Conservation (phyloP, 2,888 invertebrate species). For the Cancer borealis region DNA sequence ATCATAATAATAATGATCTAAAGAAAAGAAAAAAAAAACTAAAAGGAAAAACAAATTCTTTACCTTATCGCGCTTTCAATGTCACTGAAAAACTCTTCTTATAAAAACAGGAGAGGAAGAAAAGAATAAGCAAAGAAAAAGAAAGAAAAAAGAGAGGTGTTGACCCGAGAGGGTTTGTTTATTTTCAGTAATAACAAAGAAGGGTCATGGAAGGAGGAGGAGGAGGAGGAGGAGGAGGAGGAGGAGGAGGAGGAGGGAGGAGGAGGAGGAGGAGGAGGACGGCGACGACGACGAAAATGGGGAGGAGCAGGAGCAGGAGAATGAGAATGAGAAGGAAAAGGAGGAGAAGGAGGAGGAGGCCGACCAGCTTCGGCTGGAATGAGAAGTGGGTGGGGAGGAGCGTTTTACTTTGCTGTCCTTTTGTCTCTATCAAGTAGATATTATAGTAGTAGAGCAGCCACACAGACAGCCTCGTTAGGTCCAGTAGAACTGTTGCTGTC, state of each 20-base stretch:
- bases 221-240: constrained; percentile 20
- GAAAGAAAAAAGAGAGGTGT: not conserved
- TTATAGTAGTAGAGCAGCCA: no score
- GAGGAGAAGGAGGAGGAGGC: no score
- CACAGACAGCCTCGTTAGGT: no score
- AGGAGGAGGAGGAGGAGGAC: not conserved
- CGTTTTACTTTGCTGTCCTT: no score
- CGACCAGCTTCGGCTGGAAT: no score
- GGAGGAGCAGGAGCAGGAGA: not conserved
- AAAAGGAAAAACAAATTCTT: not conserved
- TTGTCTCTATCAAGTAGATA: no score
- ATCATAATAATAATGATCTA: no score
- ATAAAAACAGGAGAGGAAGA: not conserved
- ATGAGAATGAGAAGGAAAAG: not conserved
- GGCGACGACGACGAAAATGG: not conserved
- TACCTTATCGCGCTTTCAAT: not conserved
- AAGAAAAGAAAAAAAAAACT: no score
- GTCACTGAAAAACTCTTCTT: not conserved
- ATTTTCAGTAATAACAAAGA: constrained; percentile 11
- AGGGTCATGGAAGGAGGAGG: not conserved
- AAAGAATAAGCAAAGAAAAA: not conserved
- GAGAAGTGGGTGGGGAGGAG: no score
- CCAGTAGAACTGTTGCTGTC: no score
- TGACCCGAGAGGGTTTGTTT: not conserved
- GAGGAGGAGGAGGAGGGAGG: not conserved